Base-by-base conservation (phyloP, 2,113 vertebrate genomes). In the Dromaius novaehollandiae region DNA sequence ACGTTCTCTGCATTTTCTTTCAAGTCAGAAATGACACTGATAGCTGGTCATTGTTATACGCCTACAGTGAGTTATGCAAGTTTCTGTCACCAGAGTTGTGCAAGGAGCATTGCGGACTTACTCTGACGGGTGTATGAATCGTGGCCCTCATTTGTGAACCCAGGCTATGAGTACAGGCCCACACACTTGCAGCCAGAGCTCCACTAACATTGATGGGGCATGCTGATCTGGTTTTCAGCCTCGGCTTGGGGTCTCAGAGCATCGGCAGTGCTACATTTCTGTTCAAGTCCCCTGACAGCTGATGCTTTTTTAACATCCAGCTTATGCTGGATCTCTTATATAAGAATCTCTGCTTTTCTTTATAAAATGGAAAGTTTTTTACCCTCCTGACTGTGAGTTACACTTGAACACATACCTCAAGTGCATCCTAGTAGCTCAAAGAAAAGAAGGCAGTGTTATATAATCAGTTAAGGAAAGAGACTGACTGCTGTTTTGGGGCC, bases 121-220 rank as follows among this genome's bases (percentile, higher is more conserved):
- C 6, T 9, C 10, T 32, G 14, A 63, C 75, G 40, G 8, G 9
- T 11, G 66, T 44, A 70, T 21, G 17, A 63, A 88, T 44, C 36
- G 42, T 24, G 7, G 30, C 13, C 24, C 50, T 75, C 12, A 40
- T n/a, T 19, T 34, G 34, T 21, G 22, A 50, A 36, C 30, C 13
- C 22, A 50, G 40, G n/a, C n/a, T 26, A 55, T 12, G 36, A 74
- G 53, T 40, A 18, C 28, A 19, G n/a, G 36, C 22, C 16, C 16
- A 28, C 26, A 24, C 24, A 28, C 15, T 8, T 19, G 36, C 55
- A 26, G 36, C 16, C 51, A 63, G 44, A 1, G 0, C 10, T 60
- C 25, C 51, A 9, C 5, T 42, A 30, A 64, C 0, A 2, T 11
- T 30, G 73, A 56, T 0, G 1, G 20, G 25, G 4, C 16, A 3